A percentile compares a stretch with the other conserved stretches of the same genome.
These are phyloP conservation scores for Acanthurus tractus DNA, from an alignment of 2,797 vertebrate genomes.

Conservation along the genomic window DNA sequence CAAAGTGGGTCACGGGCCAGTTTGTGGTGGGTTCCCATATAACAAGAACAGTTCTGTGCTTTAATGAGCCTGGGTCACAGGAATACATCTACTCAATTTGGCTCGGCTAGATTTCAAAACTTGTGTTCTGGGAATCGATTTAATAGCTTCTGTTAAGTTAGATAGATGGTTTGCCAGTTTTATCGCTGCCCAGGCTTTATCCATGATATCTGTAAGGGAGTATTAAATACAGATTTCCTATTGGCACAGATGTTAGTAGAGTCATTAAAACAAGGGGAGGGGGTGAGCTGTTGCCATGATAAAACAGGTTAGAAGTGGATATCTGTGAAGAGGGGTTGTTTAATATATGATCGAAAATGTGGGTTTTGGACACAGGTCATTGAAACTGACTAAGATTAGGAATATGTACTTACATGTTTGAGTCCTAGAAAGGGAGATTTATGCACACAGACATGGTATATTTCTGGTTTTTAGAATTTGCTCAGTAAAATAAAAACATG, in stretches of 20 bases:
- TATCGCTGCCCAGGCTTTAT: conserved; percentile 1
- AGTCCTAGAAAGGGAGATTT: neutral
- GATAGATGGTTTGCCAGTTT: conserved; percentile 2
- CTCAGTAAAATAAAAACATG: neutral
- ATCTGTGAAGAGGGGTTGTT: no score
- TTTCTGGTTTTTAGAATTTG: conserved; percentile 5
- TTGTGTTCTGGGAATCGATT: conserved; percentile 36
- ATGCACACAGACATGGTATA: no score
- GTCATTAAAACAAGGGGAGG: neutral
- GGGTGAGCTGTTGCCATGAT: neutral
- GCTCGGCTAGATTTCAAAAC: conserved; percentile 42
- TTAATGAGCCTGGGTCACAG: conserved; percentile 54
- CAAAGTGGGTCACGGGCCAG: conserved; percentile 57
- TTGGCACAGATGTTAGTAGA: conserved; percentile 20
- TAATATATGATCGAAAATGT: neutral
- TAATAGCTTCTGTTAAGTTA: conserved; percentile 31
- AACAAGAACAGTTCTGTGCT: conserved; percentile 36
- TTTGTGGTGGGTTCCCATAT: conserved; percentile 46
- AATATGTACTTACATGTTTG: neutral
- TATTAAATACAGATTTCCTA: conserved; percentile 39
- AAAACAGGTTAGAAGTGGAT: no score
- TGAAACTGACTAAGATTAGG: neutral
- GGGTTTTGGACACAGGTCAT: neutral
- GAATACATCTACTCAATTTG: conserved; percentile 36
- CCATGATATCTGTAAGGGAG: conserved; percentile 2